Evolutionary conservation across 1,140 invertebrate genomes (phyloP), one percentile per base, ranked within the genome.

Genomic region (Tribolium castaneum): DNA sequence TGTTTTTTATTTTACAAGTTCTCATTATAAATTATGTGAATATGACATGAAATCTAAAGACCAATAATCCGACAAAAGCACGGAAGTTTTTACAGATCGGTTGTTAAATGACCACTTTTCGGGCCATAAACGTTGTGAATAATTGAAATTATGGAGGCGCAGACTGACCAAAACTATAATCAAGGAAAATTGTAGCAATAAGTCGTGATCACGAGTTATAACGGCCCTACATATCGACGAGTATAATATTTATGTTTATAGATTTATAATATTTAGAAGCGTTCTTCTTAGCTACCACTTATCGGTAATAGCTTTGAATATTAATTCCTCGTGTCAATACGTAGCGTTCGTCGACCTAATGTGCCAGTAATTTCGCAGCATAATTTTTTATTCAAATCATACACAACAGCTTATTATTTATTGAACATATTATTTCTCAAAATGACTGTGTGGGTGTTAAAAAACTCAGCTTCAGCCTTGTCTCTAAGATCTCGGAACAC

Each of bases 11-110:
- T 7, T 35, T 34, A 66, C 59, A 35, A 66, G 25, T 35, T 35
- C 12, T 66, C 59, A 66, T 66, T 66, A 66, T 35, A 66, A 66
- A 66, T 66, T 66, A 66, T 66, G 59, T 34, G 59, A 14, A 30
- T 66, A 34, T n/a, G 30, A 66, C 59, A 66, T 35, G 59, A 66
- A 66, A 66, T 66, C 25, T 30, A 35, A 4, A 12, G 54, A 59
- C 22, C n/a, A 22, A 22, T 22, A 66, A 66, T 66, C n/a, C 14
- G 13, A 1, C 35, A 66, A 22, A 66, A 12, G 59, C 54, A 59
- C 16, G 22, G 52, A 54, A 54, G 16, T 54, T 54, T 59, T 59
- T 25, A 12, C 54, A 5, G 7, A 25, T 5, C 4, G 6, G 13
- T 25, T 59, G 19, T 10, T 54, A 50, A 50, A 50, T 50, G 25